These are phyloP conservation scores for Tichodroma muraria DNA, from an alignment of 2,113 vertebrate species.

Conservation along the genomic window DNA sequence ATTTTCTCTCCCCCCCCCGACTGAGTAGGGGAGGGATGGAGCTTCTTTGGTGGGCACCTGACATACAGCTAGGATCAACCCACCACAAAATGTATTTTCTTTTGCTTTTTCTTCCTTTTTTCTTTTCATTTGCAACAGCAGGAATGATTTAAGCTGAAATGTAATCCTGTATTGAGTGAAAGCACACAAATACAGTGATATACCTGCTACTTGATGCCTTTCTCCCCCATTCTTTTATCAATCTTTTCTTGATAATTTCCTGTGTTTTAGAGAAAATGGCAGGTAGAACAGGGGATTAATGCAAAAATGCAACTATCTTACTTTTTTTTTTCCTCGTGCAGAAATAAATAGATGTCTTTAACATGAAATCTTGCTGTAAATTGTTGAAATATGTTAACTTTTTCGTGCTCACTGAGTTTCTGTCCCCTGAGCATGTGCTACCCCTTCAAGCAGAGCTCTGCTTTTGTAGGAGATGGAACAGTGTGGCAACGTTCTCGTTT, in stretches of 20 bases:
- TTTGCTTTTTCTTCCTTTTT: background rate
- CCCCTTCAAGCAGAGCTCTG: background rate
- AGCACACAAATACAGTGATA: constrained; percentile 33
- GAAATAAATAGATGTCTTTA: constrained; percentile 19
- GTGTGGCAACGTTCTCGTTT: background rate
- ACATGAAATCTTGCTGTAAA: background rate
- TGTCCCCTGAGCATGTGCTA: background rate
- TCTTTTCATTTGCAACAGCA: background rate
- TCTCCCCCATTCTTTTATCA: background rate
- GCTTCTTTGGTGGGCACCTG: background rate
- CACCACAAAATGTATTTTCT: background rate
- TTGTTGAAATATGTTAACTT: constrained; percentile 16
- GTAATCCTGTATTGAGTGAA: background rate
- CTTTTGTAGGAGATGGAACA: background rate
- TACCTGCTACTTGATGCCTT: background rate
- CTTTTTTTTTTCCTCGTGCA: background rate
- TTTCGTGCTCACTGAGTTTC: background rate
- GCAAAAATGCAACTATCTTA: background rate
- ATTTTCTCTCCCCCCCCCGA: background rate
- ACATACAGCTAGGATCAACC: background rate
- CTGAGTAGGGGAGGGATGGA: background rate
- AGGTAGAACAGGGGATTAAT: background rate
- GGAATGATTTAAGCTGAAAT: constrained; percentile 8
- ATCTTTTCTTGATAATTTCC: constrained; percentile 6
- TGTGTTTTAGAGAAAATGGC: constrained; percentile 31